These are phyloP conservation scores for Zele albiditarsus DNA, from an alignment of 2,888 invertebrate species.

Conservation along the genomic window DNA sequence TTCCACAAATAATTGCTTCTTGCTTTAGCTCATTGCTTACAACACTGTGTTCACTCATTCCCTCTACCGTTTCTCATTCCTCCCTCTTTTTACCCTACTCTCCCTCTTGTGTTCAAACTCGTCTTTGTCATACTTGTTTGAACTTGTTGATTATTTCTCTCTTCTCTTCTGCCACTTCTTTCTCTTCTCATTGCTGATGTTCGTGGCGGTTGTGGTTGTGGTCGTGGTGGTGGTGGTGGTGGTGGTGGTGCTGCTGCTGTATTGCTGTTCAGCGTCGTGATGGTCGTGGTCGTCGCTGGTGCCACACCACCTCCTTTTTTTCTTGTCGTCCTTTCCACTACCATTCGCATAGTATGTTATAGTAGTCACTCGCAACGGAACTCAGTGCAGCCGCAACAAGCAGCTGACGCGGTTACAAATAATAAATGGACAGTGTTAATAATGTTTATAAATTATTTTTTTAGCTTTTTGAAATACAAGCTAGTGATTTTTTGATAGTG, in stretches of 20 bases:
- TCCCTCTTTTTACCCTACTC: slow-evolving; percentile 32
- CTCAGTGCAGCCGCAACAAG: slow-evolving; percentile 69
- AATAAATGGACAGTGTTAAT: not conserved
- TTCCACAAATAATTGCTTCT: slow-evolving; percentile 33
- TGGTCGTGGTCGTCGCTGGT: slow-evolving; percentile 40
- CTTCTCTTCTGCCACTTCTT: slow-evolving; percentile 39
- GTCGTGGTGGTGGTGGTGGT: not conserved
- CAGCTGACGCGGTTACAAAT: slow-evolving; percentile 66
- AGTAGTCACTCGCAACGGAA: slow-evolving; percentile 58
- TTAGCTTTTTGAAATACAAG: not conserved
- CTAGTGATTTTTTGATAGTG: slow-evolving; percentile 46
- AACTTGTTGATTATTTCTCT: slow-evolving; percentile 31
- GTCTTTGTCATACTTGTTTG: slow-evolving; percentile 33
- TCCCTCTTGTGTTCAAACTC: slow-evolving; percentile 7
- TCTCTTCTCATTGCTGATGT: slow-evolving; percentile 42
- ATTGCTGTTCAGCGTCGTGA: not conserved
- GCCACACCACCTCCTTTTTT: slow-evolving; percentile 45
- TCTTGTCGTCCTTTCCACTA: slow-evolving; percentile 49
- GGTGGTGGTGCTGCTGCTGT: slow-evolving; percentile 5
- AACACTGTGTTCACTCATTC: slow-evolving; percentile 18
- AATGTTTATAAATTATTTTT: not conserved
- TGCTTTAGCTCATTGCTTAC: slow-evolving; percentile 32
- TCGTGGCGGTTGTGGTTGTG: slow-evolving; percentile 23
- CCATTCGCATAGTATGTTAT: slow-evolving; percentile 41
- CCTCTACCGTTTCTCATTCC: slow-evolving; percentile 40